phyloP scores from a whole-genome alignment of 64 coral and sea anemone species.

The Montipora foliosa region DNA sequence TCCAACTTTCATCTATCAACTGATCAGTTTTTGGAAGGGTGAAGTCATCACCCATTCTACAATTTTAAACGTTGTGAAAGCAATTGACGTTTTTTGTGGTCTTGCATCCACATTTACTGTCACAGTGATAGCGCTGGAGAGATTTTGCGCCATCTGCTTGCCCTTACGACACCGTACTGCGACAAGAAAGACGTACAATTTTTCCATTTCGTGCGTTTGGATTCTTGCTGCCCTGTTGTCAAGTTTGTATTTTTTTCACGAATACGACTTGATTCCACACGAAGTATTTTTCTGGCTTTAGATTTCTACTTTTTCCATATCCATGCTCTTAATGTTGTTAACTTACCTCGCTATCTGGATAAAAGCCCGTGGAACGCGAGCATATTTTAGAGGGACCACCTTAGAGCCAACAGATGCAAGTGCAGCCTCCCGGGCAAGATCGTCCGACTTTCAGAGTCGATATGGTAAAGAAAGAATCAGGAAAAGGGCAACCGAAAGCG shows the following conservation, averaged over 20 bases:
- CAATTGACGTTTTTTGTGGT: constrained; percentile 73
- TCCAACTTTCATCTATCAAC: constrained; percentile 56
- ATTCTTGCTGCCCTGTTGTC: constrained; percentile 68
- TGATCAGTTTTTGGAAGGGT: constrained; percentile 22
- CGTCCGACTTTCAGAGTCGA: background rate
- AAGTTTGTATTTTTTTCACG: constrained; percentile 80
- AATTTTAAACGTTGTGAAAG: constrained; percentile 21
- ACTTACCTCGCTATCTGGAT: constrained; percentile 82
- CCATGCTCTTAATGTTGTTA: constrained; percentile 51
- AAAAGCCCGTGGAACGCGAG: background rate
- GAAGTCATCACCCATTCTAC: background rate
- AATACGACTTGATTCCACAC: constrained; percentile 66
- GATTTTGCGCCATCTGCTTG: constrained; percentile 76
- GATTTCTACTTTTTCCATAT: constrained; percentile 65
- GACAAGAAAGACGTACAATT: constrained; percentile 57
- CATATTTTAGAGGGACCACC: constrained; percentile 21
- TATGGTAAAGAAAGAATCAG: constrained; percentile 15
- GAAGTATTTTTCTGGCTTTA: constrained; percentile 88
- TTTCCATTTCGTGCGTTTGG: constrained; percentile 65
- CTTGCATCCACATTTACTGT: constrained; percentile 85
- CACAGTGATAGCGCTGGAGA: constrained; percentile 78
- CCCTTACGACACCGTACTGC: constrained; percentile 72
- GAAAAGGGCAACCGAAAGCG: constrained; percentile 31
- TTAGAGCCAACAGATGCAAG: background rate
- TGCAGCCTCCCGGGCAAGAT: background rate